Base-by-base conservation (phyloP, 2,888 invertebrate genomes). In the Diarsia mendica region DNA sequence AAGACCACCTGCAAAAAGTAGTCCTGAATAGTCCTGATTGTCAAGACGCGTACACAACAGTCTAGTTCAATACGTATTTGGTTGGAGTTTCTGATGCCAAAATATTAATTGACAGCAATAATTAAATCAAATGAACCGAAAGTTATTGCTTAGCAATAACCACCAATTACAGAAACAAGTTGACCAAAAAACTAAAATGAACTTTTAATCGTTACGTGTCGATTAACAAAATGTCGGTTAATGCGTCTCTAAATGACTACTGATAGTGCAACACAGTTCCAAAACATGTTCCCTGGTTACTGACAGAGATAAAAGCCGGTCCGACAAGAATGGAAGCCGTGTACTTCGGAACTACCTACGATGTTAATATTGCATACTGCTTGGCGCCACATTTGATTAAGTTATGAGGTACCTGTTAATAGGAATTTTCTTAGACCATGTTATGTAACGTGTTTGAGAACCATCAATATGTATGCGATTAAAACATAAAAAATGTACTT, bases 191-290 rank as follows among this genome's bases (percentile, higher is more conserved):
- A 60, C 53, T 60, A 69, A 72, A 69, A 67, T 46, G n/a, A 77
- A 77, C 73, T 71, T 79, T 81, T 80, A 88, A 85, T 79, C 77
- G 85, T 83, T 85, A 80, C 67, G 60, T 82, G 82, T 85, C 81
- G 80, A 87, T 85, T 87, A 89, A 85, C 84, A 72, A 88, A 89
- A 85, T 88, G 84, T 90, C 86, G 87, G 88, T 90, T 89, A 90
- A 91, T 88, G 85, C 82, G 68, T 73, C 55, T 87, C 77, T 77
- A 77, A 88, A 89, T 89, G 83, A 80, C 83, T 77, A 61, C 66
- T 72, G 86, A 87, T 87, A 87, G 67, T 73, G 67, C 68, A 79
- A 60, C 73, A 77, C 58, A 53, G 60, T 80, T 80, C 75, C 60
- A 53, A 80, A 84, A 87, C 80, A n/a, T 73, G 80, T 81, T 80